A percentile compares a stretch with the other conserved stretches of the same genome.
Conservation (phyloP, 2,113 vertebrate genomes). For the Oncorhynchus nerka region DNA sequence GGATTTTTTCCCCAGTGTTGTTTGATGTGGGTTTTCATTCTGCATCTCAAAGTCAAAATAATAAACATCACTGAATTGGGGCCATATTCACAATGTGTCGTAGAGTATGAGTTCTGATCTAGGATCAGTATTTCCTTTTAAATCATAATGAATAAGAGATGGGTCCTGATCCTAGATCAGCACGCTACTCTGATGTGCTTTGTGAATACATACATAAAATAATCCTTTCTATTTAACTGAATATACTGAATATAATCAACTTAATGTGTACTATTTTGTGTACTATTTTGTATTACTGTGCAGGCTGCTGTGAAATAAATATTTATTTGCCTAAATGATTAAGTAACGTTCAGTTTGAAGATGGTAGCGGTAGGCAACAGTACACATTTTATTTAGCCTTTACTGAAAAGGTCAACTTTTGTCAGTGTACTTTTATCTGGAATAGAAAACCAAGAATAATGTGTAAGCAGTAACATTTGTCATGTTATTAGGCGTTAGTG, state of each 20-base stretch:
- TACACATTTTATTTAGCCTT: not conserved
- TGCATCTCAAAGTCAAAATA: not conserved
- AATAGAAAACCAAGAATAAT: too few relatives aligned
- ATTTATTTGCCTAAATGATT: not conserved
- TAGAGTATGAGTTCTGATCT: too few relatives aligned
- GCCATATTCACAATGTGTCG: not conserved
- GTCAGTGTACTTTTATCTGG: too few relatives aligned
- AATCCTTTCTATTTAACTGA: not conserved
- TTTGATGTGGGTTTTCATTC: not conserved
- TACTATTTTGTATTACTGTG: not conserved
- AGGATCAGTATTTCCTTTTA: too few relatives aligned
- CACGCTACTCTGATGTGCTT: too few relatives aligned
- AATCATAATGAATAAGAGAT: too few relatives aligned
- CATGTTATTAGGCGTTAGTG: too few relatives aligned
- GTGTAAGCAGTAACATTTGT: too few relatives aligned
- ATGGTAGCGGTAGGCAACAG: not conserved
- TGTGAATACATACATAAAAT: too few relatives aligned
- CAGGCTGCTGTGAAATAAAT: not conserved
- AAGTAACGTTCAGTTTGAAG: not conserved
- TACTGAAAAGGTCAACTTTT: not conserved
- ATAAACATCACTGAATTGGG: not conserved
- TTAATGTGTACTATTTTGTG: not conserved
- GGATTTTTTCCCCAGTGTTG: not conserved
- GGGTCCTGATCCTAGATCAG: too few relatives aligned
- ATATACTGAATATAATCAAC: not conserved